Evolutionary conservation across 2,888 invertebrate genomes (phyloP).

Genomic region (Adelognathus sp.): DNA sequence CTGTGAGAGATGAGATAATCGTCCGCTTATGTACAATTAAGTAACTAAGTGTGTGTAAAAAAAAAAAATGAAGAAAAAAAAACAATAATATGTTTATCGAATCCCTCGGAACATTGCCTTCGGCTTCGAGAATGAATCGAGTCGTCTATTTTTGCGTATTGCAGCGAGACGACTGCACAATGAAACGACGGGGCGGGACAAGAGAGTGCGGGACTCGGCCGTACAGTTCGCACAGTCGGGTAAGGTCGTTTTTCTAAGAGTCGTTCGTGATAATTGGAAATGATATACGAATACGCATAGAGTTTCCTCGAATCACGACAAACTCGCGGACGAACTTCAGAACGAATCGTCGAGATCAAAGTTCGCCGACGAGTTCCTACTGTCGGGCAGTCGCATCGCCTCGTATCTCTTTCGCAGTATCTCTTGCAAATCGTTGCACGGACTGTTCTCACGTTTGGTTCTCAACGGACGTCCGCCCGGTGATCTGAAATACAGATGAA

Average conservation of each 20-base stretch:
- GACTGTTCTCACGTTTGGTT: constrained; percentile 76
- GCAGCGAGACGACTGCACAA: no score
- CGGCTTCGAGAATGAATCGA: background rate
- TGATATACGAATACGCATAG: no score
- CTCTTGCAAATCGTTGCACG: constrained; percentile 79
- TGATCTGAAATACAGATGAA: constrained; percentile 68
- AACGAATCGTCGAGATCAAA: constrained; percentile 74
- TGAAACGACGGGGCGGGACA: no score
- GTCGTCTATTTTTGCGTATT: no score
- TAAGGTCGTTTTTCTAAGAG: background rate
- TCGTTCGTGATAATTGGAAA: constrained; percentile 22
- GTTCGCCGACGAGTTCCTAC: constrained; percentile 73
- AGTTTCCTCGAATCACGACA: no score
- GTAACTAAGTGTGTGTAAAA: background rate
- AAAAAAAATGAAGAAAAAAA: background rate
- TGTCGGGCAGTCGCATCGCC: constrained; percentile 76
- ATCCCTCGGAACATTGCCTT: background rate
- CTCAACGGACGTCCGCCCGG: constrained; percentile 76
- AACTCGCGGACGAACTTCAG: constrained; percentile 52
- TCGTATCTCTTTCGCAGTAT: constrained; percentile 77
- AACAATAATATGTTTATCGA: background rate
- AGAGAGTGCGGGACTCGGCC: no score
- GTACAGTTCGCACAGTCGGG: constrained; percentile 15
- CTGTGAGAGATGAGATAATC: background rate
- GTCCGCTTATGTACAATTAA: background rate